Evolutionary conservation across 2,797 vertebrate genomes (phyloP), one percentile per base, ranked within the genome.

Genomic region (Podarcis siculus): DNA sequence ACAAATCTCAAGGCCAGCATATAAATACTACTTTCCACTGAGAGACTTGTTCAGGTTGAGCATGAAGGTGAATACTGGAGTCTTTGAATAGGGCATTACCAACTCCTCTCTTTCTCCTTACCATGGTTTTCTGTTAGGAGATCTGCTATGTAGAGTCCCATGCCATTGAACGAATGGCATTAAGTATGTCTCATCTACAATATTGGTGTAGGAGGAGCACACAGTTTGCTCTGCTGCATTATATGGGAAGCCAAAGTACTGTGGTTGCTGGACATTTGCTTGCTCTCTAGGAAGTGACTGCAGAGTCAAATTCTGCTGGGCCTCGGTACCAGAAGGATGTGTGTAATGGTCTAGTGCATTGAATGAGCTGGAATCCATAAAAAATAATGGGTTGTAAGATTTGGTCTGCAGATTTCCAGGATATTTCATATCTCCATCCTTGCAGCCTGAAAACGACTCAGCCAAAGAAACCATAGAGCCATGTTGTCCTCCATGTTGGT

Each of bases 241-340:
- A 1, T 94, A 94, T 2, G 97, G 97, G 87, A 97, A 98, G 21
- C 97, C 75, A 1, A 95, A 93, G 90, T 96, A 95, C 25, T 98
- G 96, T 73, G 94, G 94, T 37, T 91, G 94, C 64, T 90, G 94
- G 3, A 87, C 12, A 12, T 77, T 88, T 2, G 73, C 91, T 84
- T 92, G 96, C 82, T n/a, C 94, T 71, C 95, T 94, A 8, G 92
- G 66, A 64, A 39, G 71, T 0, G 90, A 76, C 12, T 87, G 88
- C 19, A 80, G 72, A 55, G 87, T 8, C 2, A n/a, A 64, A 21
- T 6, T 0, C 32, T 32, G 79, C 87, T 90, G 92, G 82, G 45
- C 75, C n/a, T 91, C 87, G 1, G 75, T 1, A 2, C 76, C 81
- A 8, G 90, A 9, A 27, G 35, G 12, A 17, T 0, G 0, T 0